Conservation (phyloP, 2,113 vertebrate species). For the Charadrius vociferus region DNA sequence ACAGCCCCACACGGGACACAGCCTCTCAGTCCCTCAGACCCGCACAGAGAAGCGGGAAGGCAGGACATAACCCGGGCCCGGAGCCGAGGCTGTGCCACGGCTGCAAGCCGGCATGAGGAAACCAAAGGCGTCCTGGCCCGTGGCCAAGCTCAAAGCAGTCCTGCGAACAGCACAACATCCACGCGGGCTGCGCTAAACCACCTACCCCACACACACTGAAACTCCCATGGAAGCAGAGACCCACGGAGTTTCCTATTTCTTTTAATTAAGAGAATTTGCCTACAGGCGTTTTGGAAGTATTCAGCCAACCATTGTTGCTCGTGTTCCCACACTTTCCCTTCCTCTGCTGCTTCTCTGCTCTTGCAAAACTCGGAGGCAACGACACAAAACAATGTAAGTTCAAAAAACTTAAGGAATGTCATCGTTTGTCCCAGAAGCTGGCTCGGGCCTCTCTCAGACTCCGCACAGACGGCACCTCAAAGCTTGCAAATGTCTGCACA, state of each 20-base stretch:
- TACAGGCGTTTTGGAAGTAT: background rate
- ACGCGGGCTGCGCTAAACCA: accelerated
- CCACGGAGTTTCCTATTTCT: background rate
- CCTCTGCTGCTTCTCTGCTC: background rate
- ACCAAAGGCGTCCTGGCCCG: background rate
- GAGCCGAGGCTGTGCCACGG: accelerated
- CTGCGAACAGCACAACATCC: background rate
- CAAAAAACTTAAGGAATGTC: background rate
- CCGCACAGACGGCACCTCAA: conserved; percentile 9
- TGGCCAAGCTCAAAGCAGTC: background rate
- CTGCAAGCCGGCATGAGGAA: accelerated
- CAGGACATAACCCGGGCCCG: background rate
- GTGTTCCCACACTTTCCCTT: conserved; percentile 50
- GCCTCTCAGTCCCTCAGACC: accelerated
- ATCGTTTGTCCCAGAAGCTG: background rate
- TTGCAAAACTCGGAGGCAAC: background rate
- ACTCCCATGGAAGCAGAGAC: background rate
- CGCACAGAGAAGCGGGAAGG: background rate
- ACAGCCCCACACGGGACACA: background rate
- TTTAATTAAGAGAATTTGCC: conserved; percentile 3
- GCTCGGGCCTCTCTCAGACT: background rate
- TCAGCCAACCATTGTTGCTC: background rate
- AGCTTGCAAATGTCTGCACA: background rate
- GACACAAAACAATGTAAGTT: background rate
- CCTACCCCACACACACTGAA: background rate